Percentiles rank a stretch among this genome's conserved stretches.
phyloP scores from a whole-genome alignment of 2,113 vertebrate genomes.

The Mormyrus iriodes region DNA sequence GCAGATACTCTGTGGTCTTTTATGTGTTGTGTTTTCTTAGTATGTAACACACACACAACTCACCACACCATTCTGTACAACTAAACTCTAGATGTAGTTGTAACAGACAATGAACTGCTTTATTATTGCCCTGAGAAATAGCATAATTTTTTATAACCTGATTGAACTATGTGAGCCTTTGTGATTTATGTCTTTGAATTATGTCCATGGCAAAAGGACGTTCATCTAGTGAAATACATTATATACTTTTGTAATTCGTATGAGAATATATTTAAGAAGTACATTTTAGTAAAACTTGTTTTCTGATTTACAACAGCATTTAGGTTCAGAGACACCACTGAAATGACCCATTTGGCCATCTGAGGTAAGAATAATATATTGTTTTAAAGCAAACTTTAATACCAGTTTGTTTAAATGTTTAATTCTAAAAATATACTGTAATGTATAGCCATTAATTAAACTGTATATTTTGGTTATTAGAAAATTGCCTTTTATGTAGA shows the following conservation, averaged over 20 bases:
- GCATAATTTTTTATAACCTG: not conserved
- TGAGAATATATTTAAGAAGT: not conserved
- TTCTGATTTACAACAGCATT: conserved; percentile 16
- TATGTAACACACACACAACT: not conserved
- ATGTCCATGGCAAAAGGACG: not conserved
- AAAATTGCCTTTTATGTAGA: not conserved
- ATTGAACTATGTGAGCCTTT: not conserved
- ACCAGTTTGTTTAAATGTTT: not conserved
- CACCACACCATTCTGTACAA: not conserved
- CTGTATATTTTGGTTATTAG: not conserved
- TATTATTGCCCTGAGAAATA: not conserved
- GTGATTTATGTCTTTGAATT: not conserved
- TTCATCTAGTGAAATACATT: not conserved
- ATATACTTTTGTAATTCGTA: not conserved
- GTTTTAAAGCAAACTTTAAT: not conserved
- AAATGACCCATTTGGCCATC: conserved; percentile 17
- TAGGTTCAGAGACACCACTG: conserved; percentile 7
- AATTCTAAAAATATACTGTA: not conserved
- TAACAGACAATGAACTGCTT: not conserved
- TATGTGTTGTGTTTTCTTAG: not conserved
- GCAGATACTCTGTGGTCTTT: not conserved
- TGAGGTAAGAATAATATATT: conserved; percentile 14
- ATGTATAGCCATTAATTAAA: not conserved
- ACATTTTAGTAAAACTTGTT: not conserved
- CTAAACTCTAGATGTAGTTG: not conserved